These are phyloP conservation scores for Exaiptasia diaphana DNA, from an alignment of 64 coral and sea anemone species.

Conservation along the genomic window DNA sequence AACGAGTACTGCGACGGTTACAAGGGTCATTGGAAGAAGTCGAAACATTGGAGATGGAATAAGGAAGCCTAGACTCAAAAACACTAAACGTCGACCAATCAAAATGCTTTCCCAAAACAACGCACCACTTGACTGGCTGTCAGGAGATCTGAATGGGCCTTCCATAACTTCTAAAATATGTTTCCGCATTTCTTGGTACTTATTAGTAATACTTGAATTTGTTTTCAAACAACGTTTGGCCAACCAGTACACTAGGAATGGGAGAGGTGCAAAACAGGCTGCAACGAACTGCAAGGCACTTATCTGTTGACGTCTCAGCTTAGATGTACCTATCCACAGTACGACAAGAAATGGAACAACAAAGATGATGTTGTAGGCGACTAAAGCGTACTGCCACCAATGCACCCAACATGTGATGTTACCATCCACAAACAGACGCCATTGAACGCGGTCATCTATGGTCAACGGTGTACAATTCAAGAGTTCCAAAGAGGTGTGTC, in stretches of 20 bases:
- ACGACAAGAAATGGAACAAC: constrained; percentile 60
- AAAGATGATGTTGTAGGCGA: constrained; percentile 36
- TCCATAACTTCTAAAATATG: constrained; percentile 28
- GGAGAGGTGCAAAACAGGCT: constrained; percentile 58
- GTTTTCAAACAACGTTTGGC: background rate
- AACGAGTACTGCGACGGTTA: constrained; percentile 18
- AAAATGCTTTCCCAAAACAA: constrained; percentile 75
- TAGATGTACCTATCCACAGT: constrained; percentile 19
- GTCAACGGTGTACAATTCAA: constrained; percentile 41
- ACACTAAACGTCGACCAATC: constrained; percentile 49
- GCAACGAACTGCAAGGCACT: constrained; percentile 17
- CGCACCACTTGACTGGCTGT: background rate
- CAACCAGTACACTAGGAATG: constrained; percentile 54
- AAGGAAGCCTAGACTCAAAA: constrained; percentile 45
- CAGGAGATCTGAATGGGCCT: constrained; percentile 41
- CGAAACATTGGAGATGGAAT: constrained; percentile 12
- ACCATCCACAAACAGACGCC: constrained; percentile 51
- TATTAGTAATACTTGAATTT: background rate
- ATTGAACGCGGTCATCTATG: background rate
- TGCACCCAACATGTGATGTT: constrained; percentile 49
- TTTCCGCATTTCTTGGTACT: background rate
- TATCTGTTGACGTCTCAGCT: constrained; percentile 2
- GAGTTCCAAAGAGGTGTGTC: constrained; percentile 47
- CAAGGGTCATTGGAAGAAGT: background rate
- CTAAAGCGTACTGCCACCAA: constrained; percentile 53